Evolutionary conservation across 1,140 invertebrate species (phyloP).

Genomic region (Drosophila nannoptera): DNA sequence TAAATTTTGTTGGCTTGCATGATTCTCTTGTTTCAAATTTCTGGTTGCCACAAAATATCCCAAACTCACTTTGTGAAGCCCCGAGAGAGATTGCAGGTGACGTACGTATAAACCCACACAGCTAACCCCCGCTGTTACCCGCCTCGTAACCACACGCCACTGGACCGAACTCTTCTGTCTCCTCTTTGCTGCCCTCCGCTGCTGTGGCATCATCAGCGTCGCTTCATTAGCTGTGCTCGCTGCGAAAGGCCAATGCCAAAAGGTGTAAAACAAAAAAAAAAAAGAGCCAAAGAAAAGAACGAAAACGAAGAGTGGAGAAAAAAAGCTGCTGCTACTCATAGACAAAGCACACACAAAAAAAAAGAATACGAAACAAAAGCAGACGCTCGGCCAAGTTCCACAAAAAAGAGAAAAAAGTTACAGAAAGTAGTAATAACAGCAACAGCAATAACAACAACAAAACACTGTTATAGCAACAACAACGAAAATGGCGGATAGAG

Average conservation of each 20-base stretch:
- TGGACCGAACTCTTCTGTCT: slow-evolving; percentile 8
- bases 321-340: slow-evolving; percentile 50
- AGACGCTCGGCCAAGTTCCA: slow-evolving; percentile 62
- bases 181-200: slow-evolving; percentile 2
- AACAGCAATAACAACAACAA: slow-evolving; percentile 17
- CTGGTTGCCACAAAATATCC: slow-evolving; percentile 9
- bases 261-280: slow-evolving; percentile 51
- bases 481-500: slow-evolving; percentile 19
- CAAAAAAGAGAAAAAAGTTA: slow-evolving; percentile 69
- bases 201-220: slow-evolving; percentile 55
- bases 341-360: slow-evolving; percentile 41
- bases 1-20: background rate
- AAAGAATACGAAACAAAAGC: slow-evolving; percentile 38
- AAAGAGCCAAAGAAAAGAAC: slow-evolving; percentile 33
- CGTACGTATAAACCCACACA: background rate
- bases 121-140: background rate
- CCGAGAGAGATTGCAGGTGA: background rate
- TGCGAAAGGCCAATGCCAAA: slow-evolving; percentile 70
- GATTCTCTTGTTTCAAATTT: slow-evolving; percentile 5
- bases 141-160: slow-evolving; percentile 24
- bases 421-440: slow-evolving; percentile 68
- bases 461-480: slow-evolving; percentile 38
- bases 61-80: slow-evolving; percentile 8
- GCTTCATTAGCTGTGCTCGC: slow-evolving; percentile 66
- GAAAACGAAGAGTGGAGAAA: slow-evolving; percentile 3